phyloP scores from a whole-genome alignment of 2,888 invertebrate species.

The Rhopalosiphum nymphaeae region DNA sequence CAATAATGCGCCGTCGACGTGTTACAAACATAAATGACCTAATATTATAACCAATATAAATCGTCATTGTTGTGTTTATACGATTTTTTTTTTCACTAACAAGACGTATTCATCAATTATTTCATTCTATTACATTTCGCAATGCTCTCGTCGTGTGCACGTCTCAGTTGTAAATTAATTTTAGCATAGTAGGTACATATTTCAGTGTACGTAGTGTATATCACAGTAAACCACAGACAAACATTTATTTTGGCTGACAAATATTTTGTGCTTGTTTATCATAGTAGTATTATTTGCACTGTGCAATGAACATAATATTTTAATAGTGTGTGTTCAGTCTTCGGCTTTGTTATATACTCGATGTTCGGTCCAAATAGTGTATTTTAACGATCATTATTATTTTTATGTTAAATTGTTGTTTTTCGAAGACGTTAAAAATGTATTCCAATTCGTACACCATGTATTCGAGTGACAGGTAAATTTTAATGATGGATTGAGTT shows the following conservation, averaged over 20 bases:
- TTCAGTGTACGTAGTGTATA: not conserved
- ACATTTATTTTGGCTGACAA: conserved; percentile 5
- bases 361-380: not conserved
- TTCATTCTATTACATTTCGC: conserved; percentile 14
- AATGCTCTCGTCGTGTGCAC: not conserved
- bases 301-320: not conserved
- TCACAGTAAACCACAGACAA: not conserved
- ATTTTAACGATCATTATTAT: not conserved
- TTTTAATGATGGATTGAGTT: not conserved
- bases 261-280: not conserved
- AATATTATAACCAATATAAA: conserved; percentile 34
- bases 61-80: conserved; percentile 27
- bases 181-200: conserved; percentile 1
- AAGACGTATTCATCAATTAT: conserved; percentile 31
- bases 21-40: conserved; percentile 26
- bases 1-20: conserved; percentile 29
- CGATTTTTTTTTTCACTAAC: conserved; percentile 10
- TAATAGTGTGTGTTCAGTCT: conserved; percentile 20
- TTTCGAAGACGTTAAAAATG: conserved; percentile 6
- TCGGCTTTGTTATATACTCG: not conserved
- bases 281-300: not conserved
- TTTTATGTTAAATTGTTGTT: not conserved
- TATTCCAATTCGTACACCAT: conserved; percentile 41
- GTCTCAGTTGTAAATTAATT: not conserved
- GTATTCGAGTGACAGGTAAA: conserved; percentile 44